Evolutionary conservation across 1,140 invertebrate species (phyloP), one percentile per base, ranked within the genome.

Genomic region (Euschistus heros): DNA sequence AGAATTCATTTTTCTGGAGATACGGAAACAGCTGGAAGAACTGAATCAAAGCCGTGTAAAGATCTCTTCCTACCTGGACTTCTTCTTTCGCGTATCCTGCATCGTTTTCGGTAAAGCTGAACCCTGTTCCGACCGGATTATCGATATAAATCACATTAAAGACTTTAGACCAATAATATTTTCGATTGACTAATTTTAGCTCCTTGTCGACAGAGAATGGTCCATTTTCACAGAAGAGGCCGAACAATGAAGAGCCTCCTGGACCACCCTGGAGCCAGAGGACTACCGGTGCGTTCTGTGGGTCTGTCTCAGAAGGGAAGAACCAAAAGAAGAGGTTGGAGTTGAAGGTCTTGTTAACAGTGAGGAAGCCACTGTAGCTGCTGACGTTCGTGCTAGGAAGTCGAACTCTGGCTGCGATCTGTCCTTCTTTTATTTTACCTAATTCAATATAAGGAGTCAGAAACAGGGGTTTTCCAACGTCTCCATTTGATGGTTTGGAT

Each of bases 131-230:
- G 10, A 71, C 68, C 1, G 69, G 69, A 14, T 91, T 93, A 72
- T 94, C 92, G 60, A 95, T 86, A 71, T 89, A 94, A 17, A 94
- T 77, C 33, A 94, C 71, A 71, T 87, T 85, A 70, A 88, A 86
- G 5, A 80, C 81, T n/a, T 80, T 75, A 65, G 82, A 85, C 66
- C 66, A 64, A 22, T 42, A 60, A 10, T 63, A 54, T 66, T 62
- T 47, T 15, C 59, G 47, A 7, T 30, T 80, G 71, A 86, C 82
- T 6, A 70, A 78, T 2, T 83, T 84, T 71, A 84, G 88, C 1
- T 86, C 85, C 63, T 75, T 75, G 4, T 81, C 79, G 24, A 81
- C 18, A 14, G 6, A 33, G 17, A 60, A 42, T 8, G 69, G 64
- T 18, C 69, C 69, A 70, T 87, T 80, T 76, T 89, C 86, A 1